Evolutionary conservation across 2,113 vertebrate species (phyloP).

Genomic region (Hassar affinis): DNA sequence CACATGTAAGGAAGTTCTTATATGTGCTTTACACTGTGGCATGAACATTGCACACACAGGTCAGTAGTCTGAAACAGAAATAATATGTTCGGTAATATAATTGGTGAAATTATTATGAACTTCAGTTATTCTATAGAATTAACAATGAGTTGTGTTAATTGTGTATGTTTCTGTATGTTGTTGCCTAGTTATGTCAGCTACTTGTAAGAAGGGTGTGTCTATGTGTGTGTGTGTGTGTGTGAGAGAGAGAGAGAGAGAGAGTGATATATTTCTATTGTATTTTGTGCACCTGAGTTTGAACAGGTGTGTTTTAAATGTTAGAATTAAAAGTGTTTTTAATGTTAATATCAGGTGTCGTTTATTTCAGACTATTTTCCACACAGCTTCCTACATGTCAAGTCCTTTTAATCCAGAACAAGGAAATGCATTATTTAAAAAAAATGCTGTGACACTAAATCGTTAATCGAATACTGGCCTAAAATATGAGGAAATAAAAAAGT

Average conservation of each 20-base stretch:
- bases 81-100: constrained; percentile 15
- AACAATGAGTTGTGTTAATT: constrained; percentile 46
- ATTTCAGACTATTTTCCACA: neutral
- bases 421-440: neutral
- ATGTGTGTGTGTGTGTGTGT: neutral
- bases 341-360: constrained; percentile 23
- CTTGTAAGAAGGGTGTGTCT: too few species aligned
- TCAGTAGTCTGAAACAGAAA: constrained; percentile 19
- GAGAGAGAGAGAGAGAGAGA: neutral
- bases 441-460: neutral
- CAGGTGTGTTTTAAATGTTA: constrained; percentile 75
- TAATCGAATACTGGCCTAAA: neutral
- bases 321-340: constrained; percentile 77
- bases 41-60: constrained; percentile 37
- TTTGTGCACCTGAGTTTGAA: constrained; percentile 74
- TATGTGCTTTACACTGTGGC: constrained; percentile 13
- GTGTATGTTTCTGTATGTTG: constrained; percentile 62
- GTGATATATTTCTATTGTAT: constrained; percentile 72
- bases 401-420: neutral
- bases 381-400: neutral
- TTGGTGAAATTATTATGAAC: constrained; percentile 29
- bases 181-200: constrained; percentile 64
- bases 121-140: constrained; percentile 31
- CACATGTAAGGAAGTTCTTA: constrained; percentile 26
- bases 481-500: neutral